Evolutionary conservation across 2,888 invertebrate species (phyloP), one percentile per base, ranked within the genome.

Genomic region (Melieria picta): DNA sequence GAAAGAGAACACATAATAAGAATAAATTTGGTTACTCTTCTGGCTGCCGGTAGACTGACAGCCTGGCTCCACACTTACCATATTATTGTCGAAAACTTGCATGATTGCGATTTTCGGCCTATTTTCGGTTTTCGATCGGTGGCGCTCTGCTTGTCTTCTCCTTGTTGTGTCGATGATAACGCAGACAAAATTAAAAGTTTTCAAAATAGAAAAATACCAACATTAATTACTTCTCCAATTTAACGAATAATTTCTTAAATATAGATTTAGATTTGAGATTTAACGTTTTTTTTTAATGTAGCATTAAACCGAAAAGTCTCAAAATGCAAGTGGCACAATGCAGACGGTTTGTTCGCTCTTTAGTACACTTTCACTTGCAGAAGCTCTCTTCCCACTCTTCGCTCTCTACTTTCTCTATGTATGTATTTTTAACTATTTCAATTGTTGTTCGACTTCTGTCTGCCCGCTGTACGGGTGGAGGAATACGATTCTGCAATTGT

Each of bases 21-120:
- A 30, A 30, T 3, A 30, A 30, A 30, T 2, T 3, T 30, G 30
- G 30, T 30, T 30, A 30, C 30, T 3, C 30, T 30, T 30, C 30
- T 30, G 30, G 30, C 3, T 3, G 30, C 30, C 3, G 30, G 30
- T 30, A 30, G 30, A 30, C 30, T 30, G 30, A 30, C 30, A 30
- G 30, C 30, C 30, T 30, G 30, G 30, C 30, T 30, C 3, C 30
- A 69, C 65, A 82, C 84, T 83, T 80, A 84, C 83, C 77, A 84
- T 78, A 74, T 77, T 84, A 76, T 78, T 84, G 75, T 84, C 84
- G 77, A 84, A 84, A 75, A 83, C 82, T 81, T 84, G 83, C 83
- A 84, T 83, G 72, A 68, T 78, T 47, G 61, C 61, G 63, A 61
- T 67, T 65, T 68, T n/a, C 45, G 48, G 45, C 11, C 46, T 10